phyloP scores from a whole-genome alignment of 2,113 vertebrate species.

The Bagarius yarrelli region DNA sequence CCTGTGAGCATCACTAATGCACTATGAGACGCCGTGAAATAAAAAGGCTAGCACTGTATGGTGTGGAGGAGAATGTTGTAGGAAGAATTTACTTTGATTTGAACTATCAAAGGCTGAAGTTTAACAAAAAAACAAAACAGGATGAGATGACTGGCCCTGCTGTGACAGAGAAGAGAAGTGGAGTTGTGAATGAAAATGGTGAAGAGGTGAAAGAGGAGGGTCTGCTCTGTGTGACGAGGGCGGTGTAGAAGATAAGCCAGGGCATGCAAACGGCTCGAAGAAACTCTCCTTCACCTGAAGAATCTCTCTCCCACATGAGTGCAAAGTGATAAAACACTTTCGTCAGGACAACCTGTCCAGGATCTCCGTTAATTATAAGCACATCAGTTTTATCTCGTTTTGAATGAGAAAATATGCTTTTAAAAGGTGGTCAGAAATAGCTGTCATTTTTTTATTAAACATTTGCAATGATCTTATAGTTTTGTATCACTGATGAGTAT shows the following conservation, averaged over 20 bases:
- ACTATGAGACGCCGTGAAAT: constrained; percentile 19
- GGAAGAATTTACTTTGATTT: constrained; percentile 12
- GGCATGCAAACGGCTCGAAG: constrained; percentile 5
- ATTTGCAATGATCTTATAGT: not conserved
- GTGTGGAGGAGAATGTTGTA: constrained; percentile 2
- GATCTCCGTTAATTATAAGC: not conserved
- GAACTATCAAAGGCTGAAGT: constrained; percentile 13
- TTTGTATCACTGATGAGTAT: too few species aligned
- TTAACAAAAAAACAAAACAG: not conserved
- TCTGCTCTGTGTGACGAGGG: not conserved
- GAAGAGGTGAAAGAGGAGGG: constrained; percentile 12
- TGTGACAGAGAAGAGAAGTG: constrained; percentile 16
- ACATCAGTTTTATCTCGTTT: not conserved
- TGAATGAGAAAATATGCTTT: not conserved
- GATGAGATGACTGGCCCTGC: constrained; percentile 20
- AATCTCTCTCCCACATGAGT: not conserved
- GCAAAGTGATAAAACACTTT: constrained; percentile 1
- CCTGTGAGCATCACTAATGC: constrained; percentile 12
- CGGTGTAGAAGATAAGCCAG: constrained; percentile 37
- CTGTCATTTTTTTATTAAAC: not conserved
- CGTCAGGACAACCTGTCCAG: not conserved
- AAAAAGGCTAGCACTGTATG: not conserved
- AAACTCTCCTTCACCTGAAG: not conserved
- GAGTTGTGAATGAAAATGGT: constrained; percentile 12
- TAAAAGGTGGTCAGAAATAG: not conserved